Evolutionary conservation across 2,113 vertebrate species (phyloP).

Genomic region (Crypturellus undulatus): DNA sequence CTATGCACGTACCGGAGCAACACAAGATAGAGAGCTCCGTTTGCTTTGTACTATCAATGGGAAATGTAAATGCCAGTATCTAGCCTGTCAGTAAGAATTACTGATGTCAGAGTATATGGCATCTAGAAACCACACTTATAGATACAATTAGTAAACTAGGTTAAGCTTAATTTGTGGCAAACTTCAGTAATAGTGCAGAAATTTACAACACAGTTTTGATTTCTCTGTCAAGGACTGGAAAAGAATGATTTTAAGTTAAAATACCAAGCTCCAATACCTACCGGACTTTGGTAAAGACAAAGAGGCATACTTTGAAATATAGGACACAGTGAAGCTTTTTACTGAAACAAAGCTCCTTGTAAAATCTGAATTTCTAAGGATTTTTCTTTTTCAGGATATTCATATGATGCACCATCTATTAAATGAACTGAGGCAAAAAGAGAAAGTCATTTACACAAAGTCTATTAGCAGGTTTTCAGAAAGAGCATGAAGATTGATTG

Average conservation of each 20-base stretch:
- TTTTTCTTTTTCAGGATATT: neutral
- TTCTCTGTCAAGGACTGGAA: neutral
- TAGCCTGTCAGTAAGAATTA: slow-evolving; percentile 5
- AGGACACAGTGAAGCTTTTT: neutral
- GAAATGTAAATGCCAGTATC: slow-evolving; percentile 33
- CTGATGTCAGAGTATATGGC: neutral
- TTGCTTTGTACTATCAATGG: slow-evolving; percentile 79
- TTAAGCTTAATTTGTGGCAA: neutral
- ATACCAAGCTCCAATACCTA: neutral
- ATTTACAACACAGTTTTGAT: neutral
- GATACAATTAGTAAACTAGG: neutral
- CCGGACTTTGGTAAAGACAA: neutral
- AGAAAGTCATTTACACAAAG: neutral
- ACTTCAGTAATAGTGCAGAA: neutral
- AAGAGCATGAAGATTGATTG: neutral
- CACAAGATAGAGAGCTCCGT: slow-evolving; percentile 49
- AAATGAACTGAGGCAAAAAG: neutral
- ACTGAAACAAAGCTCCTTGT: neutral
- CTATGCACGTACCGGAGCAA: slow-evolving; percentile 56
- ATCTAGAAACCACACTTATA: neutral
- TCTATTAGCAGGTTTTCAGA: neutral
- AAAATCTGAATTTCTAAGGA: neutral
- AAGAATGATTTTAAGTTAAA: neutral
- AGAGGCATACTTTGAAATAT: neutral
- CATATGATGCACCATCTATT: neutral